phyloP scores from a whole-genome alignment of 2,113 vertebrate genomes.

The Stictonetta naevosa region DNA sequence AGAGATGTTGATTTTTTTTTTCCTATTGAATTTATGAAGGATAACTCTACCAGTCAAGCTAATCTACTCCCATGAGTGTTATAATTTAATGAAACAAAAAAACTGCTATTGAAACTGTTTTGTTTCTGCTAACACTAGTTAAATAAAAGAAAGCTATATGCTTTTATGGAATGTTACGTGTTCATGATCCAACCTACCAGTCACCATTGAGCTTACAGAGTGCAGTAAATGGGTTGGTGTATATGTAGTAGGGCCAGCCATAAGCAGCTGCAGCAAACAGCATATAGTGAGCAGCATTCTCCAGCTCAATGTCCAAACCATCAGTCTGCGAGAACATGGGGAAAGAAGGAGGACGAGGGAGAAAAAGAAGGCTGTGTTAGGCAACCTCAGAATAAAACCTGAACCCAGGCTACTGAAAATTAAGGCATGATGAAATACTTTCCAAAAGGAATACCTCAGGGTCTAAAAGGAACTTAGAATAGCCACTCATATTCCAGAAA shows the following conservation, averaged over 20 bases:
- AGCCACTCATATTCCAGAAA: not conserved
- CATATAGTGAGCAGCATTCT: constrained; percentile 91
- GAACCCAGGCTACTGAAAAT: not conserved
- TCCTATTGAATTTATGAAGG: not conserved
- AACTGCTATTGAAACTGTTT: not conserved
- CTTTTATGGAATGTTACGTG: not conserved
- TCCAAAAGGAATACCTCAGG: not conserved
- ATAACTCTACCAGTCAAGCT: not conserved
- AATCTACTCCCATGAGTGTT: not conserved
- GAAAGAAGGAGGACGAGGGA: not conserved
- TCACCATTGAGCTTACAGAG: constrained; percentile 88
- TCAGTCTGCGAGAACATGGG: constrained; percentile 71
- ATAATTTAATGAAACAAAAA: not conserved
- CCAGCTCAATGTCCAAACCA: constrained; percentile 87
- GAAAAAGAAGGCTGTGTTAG: not conserved
- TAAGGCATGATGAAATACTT: not conserved
- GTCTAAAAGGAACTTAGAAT: not conserved
- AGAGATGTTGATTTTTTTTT: not conserved
- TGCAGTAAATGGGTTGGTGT: constrained; percentile 86
- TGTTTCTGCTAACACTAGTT: not conserved
- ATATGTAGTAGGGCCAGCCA: constrained; percentile 94
- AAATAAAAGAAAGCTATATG: not conserved
- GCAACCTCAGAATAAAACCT: not conserved
- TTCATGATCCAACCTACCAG: constrained; percentile 81
- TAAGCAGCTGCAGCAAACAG: constrained; percentile 93